A percentile compares a stretch with the other conserved stretches of the same genome.
Conservation (phyloP, 1,140 invertebrate species). For the Campoletis sonorensis region DNA sequence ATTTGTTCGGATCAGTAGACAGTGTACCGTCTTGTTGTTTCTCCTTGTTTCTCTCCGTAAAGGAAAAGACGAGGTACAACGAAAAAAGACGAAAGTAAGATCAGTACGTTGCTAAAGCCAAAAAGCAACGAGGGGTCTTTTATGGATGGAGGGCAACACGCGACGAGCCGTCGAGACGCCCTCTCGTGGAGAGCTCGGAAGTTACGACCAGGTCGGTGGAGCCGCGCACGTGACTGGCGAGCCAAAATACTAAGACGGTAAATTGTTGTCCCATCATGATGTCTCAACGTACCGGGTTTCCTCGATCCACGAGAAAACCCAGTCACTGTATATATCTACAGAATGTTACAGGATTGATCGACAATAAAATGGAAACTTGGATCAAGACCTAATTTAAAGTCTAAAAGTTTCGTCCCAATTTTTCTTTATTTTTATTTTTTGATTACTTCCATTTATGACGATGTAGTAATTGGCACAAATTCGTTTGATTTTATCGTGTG, state of each 20-base stretch:
- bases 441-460: no score
- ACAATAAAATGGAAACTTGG: no score
- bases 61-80: neutral
- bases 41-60: neutral
- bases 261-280: slow-evolving; percentile 61
- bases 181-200: slow-evolving; percentile 22
- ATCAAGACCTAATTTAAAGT: no score
- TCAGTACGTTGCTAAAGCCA: slow-evolving; percentile 1
- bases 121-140: slow-evolving; percentile 27
- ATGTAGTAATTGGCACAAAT: no score
- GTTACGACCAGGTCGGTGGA: slow-evolving; percentile 49
- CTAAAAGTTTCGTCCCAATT: no score
- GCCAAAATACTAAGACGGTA: slow-evolving; percentile 53
- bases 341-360: no score
- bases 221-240: slow-evolving; percentile 63
- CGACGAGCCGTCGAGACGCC: slow-evolving; percentile 29
- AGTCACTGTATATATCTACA: neutral
- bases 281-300: neutral
- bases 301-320: neutral
- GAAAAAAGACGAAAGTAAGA: slow-evolving; percentile 1
- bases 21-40: neutral
- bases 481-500: no score
- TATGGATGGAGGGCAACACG: neutral
- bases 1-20: slow-evolving; percentile 23
- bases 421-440: no score